Evolutionary conservation across 2,888 invertebrate genomes (phyloP).

Genomic region (Julus scandinavius): DNA sequence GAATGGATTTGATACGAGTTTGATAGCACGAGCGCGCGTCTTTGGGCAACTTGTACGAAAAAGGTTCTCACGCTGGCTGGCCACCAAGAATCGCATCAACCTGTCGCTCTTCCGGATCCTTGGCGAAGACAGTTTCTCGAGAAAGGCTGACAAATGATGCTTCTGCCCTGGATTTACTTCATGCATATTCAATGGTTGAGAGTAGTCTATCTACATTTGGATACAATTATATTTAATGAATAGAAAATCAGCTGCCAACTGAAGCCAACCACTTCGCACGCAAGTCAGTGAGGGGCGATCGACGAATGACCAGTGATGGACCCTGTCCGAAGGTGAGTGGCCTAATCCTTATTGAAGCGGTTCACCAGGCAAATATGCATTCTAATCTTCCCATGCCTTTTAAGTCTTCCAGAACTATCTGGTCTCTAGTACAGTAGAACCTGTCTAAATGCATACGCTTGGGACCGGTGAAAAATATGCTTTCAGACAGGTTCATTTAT

Average conservation of each 20-base stretch:
- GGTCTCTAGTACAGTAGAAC: too few species aligned
- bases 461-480: too few species aligned
- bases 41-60: background rate
- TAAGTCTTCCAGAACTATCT: too few species aligned
- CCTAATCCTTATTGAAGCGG: too few species aligned
- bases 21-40: constrained; percentile 12
- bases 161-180: background rate
- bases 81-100: constrained; percentile 21
- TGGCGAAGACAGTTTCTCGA: background rate
- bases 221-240: constrained; percentile 38
- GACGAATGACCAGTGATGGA: constrained; percentile 21
- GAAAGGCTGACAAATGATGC: constrained; percentile 14
- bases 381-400: too few species aligned
- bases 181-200: constrained; percentile 2
- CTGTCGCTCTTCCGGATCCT: constrained; percentile 28
- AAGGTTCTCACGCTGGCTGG: constrained; percentile 18
- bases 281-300: background rate
- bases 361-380: too few species aligned
- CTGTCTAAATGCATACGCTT: too few species aligned
- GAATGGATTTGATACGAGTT: background rate
- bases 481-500: too few species aligned
- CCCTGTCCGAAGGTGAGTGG: constrained; percentile 16
- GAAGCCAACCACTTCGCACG: background rate
- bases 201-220: constrained; percentile 12
- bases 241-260: background rate